Base-by-base conservation (phyloP, 2,113 vertebrate genomes). In the Eonycteris spelaea region DNA sequence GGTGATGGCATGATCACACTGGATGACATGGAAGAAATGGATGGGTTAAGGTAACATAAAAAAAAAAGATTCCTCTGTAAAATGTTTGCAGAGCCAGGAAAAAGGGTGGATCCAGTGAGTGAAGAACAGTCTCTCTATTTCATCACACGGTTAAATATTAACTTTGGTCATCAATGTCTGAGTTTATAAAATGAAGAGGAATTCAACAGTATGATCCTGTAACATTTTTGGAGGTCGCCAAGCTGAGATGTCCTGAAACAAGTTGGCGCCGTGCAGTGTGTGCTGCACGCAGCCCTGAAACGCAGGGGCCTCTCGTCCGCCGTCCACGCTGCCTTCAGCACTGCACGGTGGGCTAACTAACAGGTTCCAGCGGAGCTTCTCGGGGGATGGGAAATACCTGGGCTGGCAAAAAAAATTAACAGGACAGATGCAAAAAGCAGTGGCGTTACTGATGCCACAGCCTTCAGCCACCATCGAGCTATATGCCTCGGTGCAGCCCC, bases 1-100 rank as follows among this genome's bases (percentile, higher is more conserved):
- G 99, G 99, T 53, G 99, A 99, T 71, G 99, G 99, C 82, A 99
- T 99, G 99, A 99, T 99, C 98, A 99, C 99, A 2, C 97, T 99
- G 95, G 99, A 99, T 74, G 99, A 99, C 96, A 99, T 99, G 99
- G 99, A 99, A 96, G 99, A 99, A 96, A 99, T 99, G 99, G 99
- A 99, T 35, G 99, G 99, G 70, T 99, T 99, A 96, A 99, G 99
- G 99, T 99, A 98, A 98, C 86, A 48, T 35, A 35, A 15, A 21
- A 15, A 16, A 14, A 14, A 2, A 40, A 87, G 19, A 9, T 15
- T 78, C 35, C 14, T 78, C 33, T 45, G 77, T 75, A 59, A 43
- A 9, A 45, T 33, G 6, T 28, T 91, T 16, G 22, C 28, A 90
- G 16, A 67, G 43, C 7, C 53, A 22, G 53, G 43, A 63, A 48